phyloP scores from a whole-genome alignment of 2,113 vertebrate species.

The Corvus hawaiiensis region DNA sequence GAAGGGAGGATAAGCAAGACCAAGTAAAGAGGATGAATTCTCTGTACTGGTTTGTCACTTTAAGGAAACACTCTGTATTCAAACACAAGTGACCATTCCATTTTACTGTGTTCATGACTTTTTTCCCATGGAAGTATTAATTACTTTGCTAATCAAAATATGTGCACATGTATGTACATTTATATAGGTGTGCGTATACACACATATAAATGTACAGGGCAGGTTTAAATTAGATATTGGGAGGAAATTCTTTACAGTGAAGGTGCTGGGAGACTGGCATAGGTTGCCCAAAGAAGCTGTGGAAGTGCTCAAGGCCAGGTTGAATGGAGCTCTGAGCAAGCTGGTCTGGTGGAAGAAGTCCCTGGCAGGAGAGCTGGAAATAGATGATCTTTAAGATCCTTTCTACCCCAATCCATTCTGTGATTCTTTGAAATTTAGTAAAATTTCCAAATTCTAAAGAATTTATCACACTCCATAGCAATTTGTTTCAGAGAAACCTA shows the following conservation, averaged over 20 bases:
- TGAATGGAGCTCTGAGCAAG: background rate
- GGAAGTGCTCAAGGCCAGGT: background rate
- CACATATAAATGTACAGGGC: background rate
- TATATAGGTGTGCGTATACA: background rate
- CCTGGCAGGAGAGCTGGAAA: background rate
- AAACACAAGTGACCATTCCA: background rate
- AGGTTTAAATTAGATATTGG: background rate
- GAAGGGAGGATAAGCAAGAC: background rate
- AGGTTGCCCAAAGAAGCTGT: background rate
- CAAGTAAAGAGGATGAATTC: background rate
- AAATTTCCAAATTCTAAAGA: background rate
- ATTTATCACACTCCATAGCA: background rate
- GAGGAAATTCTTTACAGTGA: background rate
- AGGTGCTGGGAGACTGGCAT: too few relatives aligned
- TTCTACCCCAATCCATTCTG: background rate
- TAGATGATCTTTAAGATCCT: background rate
- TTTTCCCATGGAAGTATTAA: background rate
- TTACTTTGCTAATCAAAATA: background rate
- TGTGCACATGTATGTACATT: background rate
- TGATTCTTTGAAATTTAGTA: background rate
- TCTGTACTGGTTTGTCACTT: background rate
- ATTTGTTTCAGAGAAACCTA: background rate
- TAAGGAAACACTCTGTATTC: background rate
- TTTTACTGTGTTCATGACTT: background rate
- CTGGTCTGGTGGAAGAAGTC: background rate